These are phyloP conservation scores for Meandrina meandrites DNA, from an alignment of 92 coral and sea anemone species.

Conservation along the genomic window DNA sequence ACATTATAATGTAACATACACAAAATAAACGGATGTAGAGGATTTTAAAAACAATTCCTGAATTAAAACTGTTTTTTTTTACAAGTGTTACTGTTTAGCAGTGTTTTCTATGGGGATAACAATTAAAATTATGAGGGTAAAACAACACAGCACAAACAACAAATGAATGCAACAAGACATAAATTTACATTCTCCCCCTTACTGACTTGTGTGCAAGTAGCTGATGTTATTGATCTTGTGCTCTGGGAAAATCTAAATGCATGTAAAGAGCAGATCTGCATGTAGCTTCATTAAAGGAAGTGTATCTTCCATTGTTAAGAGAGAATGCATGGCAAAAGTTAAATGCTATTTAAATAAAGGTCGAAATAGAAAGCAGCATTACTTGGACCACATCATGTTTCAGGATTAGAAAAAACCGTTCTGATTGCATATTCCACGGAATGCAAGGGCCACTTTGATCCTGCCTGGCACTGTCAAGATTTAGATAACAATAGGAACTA, in stretches of 20 bases:
- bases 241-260: background rate
- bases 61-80: conserved; percentile 25
- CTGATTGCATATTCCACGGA: no score
- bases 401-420: no score
- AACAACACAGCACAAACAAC: background rate
- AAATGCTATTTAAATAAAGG: no score
- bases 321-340: no score
- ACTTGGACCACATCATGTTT: background rate
- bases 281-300: background rate
- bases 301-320: background rate
- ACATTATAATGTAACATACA: conserved; percentile 1
- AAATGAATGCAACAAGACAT: background rate
- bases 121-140: background rate
- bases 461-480: background rate
- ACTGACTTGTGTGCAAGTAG: background rate
- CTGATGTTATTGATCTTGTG: background rate
- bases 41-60: background rate
- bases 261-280: no score
- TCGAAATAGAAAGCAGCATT: background rate
- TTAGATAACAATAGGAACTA: background rate
- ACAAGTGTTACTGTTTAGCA: background rate
- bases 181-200: background rate
- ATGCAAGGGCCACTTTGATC: no score
- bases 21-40: conserved; percentile 1
- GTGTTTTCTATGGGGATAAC: background rate